These are phyloP conservation scores for Nanorana parkeri DNA, from an alignment of 2,113 vertebrate genomes.

Conservation along the genomic window DNA sequence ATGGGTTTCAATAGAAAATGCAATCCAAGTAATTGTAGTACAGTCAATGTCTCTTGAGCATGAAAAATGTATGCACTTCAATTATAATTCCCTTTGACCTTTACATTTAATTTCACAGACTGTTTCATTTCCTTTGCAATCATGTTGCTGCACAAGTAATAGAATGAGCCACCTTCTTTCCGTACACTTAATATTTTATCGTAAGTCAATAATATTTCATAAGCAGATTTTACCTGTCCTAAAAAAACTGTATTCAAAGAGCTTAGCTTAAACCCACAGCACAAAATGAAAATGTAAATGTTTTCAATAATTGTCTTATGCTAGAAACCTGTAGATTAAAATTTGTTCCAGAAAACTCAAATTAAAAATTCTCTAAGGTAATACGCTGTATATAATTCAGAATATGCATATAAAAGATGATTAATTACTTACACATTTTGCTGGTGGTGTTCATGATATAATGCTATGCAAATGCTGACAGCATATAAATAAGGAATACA, in stretches of 20 bases:
- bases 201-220: conserved; percentile 52
- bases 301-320: conserved; percentile 61
- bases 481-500: neutral
- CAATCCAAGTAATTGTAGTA: conserved; percentile 56
- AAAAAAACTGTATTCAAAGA: conserved; percentile 57
- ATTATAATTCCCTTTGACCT: conserved; percentile 57
- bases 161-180: conserved; percentile 53
- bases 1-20: conserved; percentile 48
- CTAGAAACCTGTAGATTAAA: conserved; percentile 56
- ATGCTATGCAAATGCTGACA: conserved; percentile 22
- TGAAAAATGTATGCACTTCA: conserved; percentile 53
- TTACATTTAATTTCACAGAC: conserved; percentile 56
- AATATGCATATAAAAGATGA: conserved; percentile 61
- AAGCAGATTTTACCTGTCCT: conserved; percentile 51
- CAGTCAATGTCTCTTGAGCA: conserved; percentile 46
- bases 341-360: conserved; percentile 61
- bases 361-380: conserved; percentile 54
- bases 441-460: conserved; percentile 6
- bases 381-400: conserved; percentile 59
- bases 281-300: conserved; percentile 61
- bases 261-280: conserved; percentile 43
- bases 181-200: conserved; percentile 38
- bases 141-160: conserved; percentile 50
- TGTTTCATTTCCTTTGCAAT: conserved; percentile 33
- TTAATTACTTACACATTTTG: conserved; percentile 53